phyloP scores from a whole-genome alignment of 2,113 vertebrate species.

The Pterocles gutturalis region DNA sequence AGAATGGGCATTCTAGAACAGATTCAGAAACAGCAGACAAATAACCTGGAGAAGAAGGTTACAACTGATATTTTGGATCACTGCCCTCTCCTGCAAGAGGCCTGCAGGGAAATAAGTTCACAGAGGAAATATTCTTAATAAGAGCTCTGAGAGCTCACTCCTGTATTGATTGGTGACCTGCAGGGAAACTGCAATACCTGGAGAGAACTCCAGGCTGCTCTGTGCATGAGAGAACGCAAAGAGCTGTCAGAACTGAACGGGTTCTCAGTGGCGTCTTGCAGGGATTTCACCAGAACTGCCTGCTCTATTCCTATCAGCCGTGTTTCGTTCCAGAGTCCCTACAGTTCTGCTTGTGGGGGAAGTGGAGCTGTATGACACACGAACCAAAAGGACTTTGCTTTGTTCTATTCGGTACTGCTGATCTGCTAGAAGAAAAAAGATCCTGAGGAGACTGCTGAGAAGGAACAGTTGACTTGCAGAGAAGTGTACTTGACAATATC shows the following conservation, averaged over 20 bases:
- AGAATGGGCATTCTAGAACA: not conserved
- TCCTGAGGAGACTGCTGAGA: not conserved
- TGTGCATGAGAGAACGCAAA: not conserved
- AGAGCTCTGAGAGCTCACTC: not conserved
- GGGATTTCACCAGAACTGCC: not conserved
- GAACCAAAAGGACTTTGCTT: not conserved
- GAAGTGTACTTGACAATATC: not conserved
- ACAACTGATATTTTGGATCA: not conserved
- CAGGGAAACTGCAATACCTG: not conserved
- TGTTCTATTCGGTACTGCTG: not conserved
- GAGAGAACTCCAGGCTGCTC: not conserved
- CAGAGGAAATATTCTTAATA: not conserved
- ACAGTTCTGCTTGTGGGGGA: not conserved
- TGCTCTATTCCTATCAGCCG: not conserved
- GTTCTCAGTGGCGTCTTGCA: not conserved
- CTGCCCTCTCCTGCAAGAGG: not conserved
- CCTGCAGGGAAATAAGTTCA: not conserved
- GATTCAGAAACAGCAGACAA: not conserved
- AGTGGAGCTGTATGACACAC: not conserved
- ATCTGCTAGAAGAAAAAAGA: not conserved
- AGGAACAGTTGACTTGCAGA: not conserved
- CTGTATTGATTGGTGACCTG: not conserved
- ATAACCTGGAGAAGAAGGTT: not conserved
- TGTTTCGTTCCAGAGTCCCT: not conserved
- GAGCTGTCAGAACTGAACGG: not conserved